phyloP scores from a whole-genome alignment of 2,888 invertebrate genomes.

The Herminia tarsipennalis region DNA sequence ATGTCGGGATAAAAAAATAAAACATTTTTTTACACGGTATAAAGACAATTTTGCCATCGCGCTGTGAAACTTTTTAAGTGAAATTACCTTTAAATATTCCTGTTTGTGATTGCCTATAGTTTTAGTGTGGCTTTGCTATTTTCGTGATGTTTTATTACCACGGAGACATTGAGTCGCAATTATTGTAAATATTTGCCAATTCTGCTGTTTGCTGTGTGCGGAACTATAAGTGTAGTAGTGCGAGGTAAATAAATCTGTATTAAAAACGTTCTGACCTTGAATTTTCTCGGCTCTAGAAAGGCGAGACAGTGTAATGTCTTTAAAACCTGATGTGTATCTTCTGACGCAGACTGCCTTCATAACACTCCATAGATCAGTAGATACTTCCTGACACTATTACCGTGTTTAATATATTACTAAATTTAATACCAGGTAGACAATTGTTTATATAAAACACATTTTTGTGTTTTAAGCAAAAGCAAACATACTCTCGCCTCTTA shows the following conservation, averaged over 20 bases:
- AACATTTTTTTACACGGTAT: conserved; percentile 18
- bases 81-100: conserved; percentile 14
- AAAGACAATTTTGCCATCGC: conserved; percentile 8
- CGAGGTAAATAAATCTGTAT: conserved; percentile 42
- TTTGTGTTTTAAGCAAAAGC: no score
- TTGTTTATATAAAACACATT: no score
- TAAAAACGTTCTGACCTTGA: conserved; percentile 48
- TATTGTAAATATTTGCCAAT: conserved; percentile 51
- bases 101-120: conserved; percentile 24
- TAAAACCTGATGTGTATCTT: conserved; percentile 28
- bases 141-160: conserved; percentile 53
- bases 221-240: conserved; percentile 21
- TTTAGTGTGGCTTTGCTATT: conserved; percentile 35
- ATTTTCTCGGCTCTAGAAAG: conserved; percentile 37
- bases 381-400: no score
- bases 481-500: no score
- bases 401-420: no score
- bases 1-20: conserved; percentile 31
- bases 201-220: conserved; percentile 30
- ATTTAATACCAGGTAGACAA: no score
- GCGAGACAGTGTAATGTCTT: conserved; percentile 13
- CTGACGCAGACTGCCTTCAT: conserved; percentile 29
- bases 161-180: conserved; percentile 41
- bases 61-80: conserved; percentile 12
- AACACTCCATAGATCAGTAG: no score